Conservation (phyloP, 2,888 invertebrate genomes). For the Himalopsyche kuldschensis region DNA sequence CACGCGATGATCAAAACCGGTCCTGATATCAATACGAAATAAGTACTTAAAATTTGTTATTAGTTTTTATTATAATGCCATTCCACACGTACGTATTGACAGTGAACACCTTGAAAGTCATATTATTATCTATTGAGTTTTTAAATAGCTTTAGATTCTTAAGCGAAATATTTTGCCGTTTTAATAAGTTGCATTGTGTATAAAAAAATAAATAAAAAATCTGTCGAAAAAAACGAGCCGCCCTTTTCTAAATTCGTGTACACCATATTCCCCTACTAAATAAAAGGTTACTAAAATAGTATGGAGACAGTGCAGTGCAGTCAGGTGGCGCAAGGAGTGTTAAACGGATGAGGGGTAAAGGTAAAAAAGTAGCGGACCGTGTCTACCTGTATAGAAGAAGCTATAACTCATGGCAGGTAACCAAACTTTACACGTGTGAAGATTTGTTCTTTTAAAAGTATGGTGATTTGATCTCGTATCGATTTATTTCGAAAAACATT, state of each 20-base stretch:
- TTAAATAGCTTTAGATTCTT: too few relatives aligned
- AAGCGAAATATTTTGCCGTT: too few relatives aligned
- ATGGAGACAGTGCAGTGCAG: slow-evolving; percentile 27
- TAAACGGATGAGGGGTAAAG: slow-evolving; percentile 6
- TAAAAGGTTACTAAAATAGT: slow-evolving; percentile 25
- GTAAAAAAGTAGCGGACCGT: slow-evolving; percentile 14
- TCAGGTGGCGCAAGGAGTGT: slow-evolving; percentile 12
- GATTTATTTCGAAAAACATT: background rate
- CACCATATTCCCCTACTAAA: slow-evolving; percentile 23
- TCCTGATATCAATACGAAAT: too few relatives aligned
- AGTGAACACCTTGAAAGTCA: too few relatives aligned
- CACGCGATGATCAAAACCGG: too few relatives aligned
- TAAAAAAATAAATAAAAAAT: too few relatives aligned
- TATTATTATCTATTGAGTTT: too few relatives aligned
- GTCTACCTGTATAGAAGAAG: background rate
- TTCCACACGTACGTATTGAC: too few relatives aligned
- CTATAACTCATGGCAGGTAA: slow-evolving; percentile 1
- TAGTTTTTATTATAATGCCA: too few relatives aligned
- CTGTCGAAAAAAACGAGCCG: slow-evolving; percentile 21
- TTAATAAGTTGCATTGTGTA: too few relatives aligned
- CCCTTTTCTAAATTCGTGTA: slow-evolving; percentile 2
- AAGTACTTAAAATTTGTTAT: too few relatives aligned
- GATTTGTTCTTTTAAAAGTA: background rate
- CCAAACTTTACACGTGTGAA: slow-evolving; percentile 6
- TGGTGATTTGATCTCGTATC: background rate